phyloP scores from a whole-genome alignment of 2,888 invertebrate genomes.

The Zonitis immaculata region DNA sequence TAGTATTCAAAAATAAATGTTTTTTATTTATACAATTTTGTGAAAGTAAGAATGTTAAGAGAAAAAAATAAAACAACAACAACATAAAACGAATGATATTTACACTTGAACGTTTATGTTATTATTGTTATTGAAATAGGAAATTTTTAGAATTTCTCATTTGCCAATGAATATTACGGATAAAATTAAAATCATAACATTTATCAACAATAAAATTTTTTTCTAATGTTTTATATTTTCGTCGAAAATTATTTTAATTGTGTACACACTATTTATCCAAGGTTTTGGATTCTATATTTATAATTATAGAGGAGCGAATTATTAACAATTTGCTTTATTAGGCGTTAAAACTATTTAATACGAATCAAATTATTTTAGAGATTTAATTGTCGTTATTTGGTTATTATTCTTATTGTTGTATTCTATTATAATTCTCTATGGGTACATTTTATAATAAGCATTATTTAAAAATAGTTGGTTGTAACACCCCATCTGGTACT shows the following conservation, averaged over 20 bases:
- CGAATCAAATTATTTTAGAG: too few species aligned
- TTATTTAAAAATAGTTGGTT: background rate
- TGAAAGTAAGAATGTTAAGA: background rate
- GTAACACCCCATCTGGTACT: background rate
- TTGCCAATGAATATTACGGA: background rate
- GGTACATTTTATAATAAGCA: background rate
- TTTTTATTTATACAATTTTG: background rate
- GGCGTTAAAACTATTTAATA: too few species aligned
- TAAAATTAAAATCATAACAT: too few species aligned
- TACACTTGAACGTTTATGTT: background rate
- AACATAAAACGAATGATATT: too few species aligned
- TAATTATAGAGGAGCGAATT: background rate
- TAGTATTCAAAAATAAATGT: background rate
- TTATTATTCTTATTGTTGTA: background rate
- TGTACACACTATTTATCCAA: background rate
- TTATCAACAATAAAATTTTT: background rate
- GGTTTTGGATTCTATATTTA: background rate
- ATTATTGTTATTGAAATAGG: background rate
- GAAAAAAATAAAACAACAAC: too few species aligned
- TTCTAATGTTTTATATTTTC: background rate
- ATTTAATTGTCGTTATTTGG: background rate
- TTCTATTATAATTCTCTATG: background rate
- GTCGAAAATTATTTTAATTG: background rate
- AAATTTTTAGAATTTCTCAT: background rate
- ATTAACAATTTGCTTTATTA: background rate